Percentiles rank a stretch among this genome's conserved stretches.
Conservation (phyloP, 2,888 invertebrate species). For the Epinotia demarniana region DNA sequence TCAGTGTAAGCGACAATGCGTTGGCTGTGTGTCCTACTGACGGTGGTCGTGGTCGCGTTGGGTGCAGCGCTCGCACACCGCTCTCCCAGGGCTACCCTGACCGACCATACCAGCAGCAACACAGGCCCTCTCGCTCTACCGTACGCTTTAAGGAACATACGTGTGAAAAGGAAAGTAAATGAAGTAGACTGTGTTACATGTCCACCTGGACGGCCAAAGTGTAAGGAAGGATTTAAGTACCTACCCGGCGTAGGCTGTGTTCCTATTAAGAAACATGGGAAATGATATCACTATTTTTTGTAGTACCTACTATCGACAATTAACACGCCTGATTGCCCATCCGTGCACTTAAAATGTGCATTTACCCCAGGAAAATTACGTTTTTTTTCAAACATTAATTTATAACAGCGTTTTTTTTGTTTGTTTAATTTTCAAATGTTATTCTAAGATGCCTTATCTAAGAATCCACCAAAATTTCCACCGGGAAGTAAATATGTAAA, state of each 20-base stretch:
- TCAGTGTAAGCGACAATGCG: conserved; percentile 10
- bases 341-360: too few species aligned
- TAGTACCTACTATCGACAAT: too few species aligned
- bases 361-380: too few species aligned
- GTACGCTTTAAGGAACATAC: neutral
- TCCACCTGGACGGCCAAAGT: neutral
- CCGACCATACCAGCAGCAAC: neutral
- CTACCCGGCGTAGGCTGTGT: conserved; percentile 3
- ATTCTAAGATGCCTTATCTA: too few species aligned
- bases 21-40: neutral
- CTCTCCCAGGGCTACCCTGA: neutral
- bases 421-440: too few species aligned
- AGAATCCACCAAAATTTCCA: too few species aligned
- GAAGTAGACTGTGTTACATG: conserved; percentile 12
- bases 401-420: too few species aligned
- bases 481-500: too few species aligned
- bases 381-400: too few species aligned
- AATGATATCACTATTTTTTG: too few species aligned
- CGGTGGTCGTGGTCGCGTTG: conserved; percentile 6
- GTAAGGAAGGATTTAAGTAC: conserved; percentile 4
- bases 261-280: neutral
- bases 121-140: neutral
- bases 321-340: too few species aligned
- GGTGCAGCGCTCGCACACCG: neutral
- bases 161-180: neutral